A percentile compares a stretch with the other conserved stretches of the same genome.
phyloP scores from a whole-genome alignment of 23 tunicate genomes.

The Halocynthia roretzi region DNA sequence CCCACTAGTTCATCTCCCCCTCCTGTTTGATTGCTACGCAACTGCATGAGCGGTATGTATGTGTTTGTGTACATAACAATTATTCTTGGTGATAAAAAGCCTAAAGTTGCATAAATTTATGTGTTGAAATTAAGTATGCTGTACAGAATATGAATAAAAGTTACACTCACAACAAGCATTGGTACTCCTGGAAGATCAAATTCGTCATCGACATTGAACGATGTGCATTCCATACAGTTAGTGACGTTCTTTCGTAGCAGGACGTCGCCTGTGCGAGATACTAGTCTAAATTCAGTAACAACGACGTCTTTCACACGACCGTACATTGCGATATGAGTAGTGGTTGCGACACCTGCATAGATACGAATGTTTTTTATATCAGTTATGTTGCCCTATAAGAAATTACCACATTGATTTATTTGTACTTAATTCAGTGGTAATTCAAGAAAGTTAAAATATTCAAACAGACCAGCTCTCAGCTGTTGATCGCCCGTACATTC shows the following conservation, averaged over 20 bases:
- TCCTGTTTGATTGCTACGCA: no score
- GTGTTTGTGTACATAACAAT: no score
- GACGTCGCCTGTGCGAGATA: not conserved
- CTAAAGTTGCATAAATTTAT: not conserved
- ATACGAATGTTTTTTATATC: not conserved
- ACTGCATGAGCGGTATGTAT: no score
- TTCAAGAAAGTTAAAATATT: not conserved
- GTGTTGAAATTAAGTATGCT: not conserved
- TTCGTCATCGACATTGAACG: not conserved
- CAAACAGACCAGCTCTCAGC: conserved; percentile 29
- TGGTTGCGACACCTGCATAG: not conserved
- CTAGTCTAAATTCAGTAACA: not conserved
- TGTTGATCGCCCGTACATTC: conserved; percentile 24
- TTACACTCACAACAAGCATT: conserved; percentile 5
- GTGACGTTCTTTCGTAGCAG: not conserved
- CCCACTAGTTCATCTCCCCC: no score
- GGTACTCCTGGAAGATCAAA: conserved; percentile 1
- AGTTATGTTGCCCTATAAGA: no score
- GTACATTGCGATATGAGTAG: not conserved
- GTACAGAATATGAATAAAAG: no score
- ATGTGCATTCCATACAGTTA: not conserved
- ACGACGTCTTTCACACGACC: not conserved
- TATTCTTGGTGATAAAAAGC: not conserved
- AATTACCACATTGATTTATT: no score
- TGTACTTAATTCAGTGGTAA: no score